phyloP scores from a whole-genome alignment of 2,797 vertebrate genomes.

The Chloroceryle amazona region DNA sequence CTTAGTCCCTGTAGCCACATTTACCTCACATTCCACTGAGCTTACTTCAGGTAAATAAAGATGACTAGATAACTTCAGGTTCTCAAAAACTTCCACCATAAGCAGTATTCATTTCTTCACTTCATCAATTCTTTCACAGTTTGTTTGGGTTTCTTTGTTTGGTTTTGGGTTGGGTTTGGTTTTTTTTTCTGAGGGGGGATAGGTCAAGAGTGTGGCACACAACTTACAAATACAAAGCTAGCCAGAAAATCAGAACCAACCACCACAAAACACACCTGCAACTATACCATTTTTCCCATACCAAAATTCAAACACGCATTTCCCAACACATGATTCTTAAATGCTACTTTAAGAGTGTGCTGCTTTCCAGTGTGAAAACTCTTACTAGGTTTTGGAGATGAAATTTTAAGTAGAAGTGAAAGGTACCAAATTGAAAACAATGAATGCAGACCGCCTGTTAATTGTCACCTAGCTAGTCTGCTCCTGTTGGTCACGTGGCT shows the following conservation, averaged over 20 bases:
- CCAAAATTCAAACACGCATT: background rate
- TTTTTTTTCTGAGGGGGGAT: too few species aligned
- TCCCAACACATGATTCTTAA: background rate
- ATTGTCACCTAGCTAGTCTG: slow-evolving; percentile 64
- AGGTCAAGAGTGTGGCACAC: background rate
- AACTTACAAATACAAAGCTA: background rate
- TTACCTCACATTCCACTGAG: background rate
- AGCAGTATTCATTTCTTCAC: background rate
- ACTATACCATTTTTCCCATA: background rate
- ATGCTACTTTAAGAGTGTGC: background rate
- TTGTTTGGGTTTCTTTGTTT: background rate
- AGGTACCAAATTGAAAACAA: slow-evolving; percentile 67
- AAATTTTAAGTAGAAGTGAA: slow-evolving; percentile 59
- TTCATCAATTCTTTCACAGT: background rate
- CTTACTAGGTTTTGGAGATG: background rate
- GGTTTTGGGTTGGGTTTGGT: background rate
- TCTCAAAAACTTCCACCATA: background rate
- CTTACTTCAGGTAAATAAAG: background rate
- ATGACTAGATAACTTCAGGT: background rate
- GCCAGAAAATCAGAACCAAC: background rate
- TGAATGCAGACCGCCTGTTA: slow-evolving; percentile 60
- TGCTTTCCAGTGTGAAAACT: background rate
- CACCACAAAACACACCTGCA: background rate
- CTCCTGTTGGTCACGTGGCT: slow-evolving; percentile 34
- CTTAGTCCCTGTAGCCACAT: background rate